A percentile compares a stretch with the other conserved stretches of the same genome.
Evolutionary conservation across 1,140 invertebrate genomes (phyloP).

Genomic region (Drosophila serrata): DNA sequence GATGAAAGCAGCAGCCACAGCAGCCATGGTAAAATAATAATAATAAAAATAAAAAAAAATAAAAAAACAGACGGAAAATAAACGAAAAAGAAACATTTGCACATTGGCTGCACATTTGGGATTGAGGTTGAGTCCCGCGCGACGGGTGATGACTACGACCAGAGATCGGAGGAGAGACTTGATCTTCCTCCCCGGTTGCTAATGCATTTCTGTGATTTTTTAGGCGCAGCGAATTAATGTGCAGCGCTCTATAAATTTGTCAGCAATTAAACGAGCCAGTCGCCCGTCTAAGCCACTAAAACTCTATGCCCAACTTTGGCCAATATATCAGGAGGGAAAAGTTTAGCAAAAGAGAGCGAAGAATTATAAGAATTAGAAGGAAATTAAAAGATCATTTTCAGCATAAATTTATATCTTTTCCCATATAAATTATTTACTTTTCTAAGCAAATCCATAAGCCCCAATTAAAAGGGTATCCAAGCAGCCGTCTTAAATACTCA

Average conservation of each 20-base stretch:
- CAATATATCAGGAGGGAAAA: conserved; percentile 13
- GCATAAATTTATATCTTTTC: neutral
- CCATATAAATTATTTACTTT: no score
- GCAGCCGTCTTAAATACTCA: neutral
- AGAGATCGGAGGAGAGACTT: conserved; percentile 9
- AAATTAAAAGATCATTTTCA: no score
- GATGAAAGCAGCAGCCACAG: conserved; percentile 54
- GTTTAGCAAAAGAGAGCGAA: neutral
- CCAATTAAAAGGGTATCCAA: neutral
- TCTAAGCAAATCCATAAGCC: neutral
- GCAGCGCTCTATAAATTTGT: conserved; percentile 84
- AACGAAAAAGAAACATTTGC: conserved; percentile 50
- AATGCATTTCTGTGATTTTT: conserved; percentile 83
- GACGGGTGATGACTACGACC: conserved; percentile 48
- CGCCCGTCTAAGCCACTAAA: conserved; percentile 31
- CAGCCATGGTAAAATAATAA: conserved; percentile 34
- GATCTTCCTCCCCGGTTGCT: conserved; percentile 42
- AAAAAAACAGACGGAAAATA: conserved; percentile 24
- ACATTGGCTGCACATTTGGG: conserved; percentile 76
- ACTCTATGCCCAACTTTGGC: conserved; percentile 18
- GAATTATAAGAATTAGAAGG: no score
- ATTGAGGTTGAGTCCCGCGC: conserved; percentile 65
- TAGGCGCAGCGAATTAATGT: conserved; percentile 81
- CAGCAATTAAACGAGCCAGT: conserved; percentile 80
- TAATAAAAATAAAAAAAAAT: conserved; percentile 10